Evolutionary conservation across 2,797 vertebrate species (phyloP), one percentile per base, ranked within the genome.

Genomic region (Oreochromis mossambicus): DNA sequence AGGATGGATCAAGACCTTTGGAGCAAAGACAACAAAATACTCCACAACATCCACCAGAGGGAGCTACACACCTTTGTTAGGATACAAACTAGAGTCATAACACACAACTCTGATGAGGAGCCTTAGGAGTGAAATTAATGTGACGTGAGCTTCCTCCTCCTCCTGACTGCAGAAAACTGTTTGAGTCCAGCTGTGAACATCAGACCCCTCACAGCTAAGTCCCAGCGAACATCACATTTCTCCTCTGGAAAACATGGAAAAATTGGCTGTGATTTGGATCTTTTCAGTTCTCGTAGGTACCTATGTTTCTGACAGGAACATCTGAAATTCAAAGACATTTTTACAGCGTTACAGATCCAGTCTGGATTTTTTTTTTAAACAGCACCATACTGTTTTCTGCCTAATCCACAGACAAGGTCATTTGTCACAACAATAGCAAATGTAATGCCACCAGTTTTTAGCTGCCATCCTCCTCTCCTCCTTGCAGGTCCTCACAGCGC

Each of bases 41-140:
- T 34, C 5, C 56, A 58, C 29, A 58, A 58, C 29, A 58, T 58
- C 15, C 56, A 34, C 56, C 29, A 34, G 56, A 34, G 56, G 56
- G 56, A 34, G 56, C 29, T 6, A 58, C 56, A 58, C 56, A 58
- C 56, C 56, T 19, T 2, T 19, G 15, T 11, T 34, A 58, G 5
- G 15, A 58, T 58, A 58, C 56, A 58, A 58, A 58, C 3, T 58
- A 6, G 0, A 58, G 0, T 58, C 56, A 34, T 34, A 34, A 58
- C 29, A 0, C 15, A 34, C 29, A 32, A 29, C 55, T 58, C 29
- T 58, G 55, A 58, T 32, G 26, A 58, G 32, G 52, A 55, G 52
- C 52, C 0, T 55, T 55, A 55, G 52, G 21, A 55, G 52, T 55
- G 21, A 55, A 14, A 21, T 54, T 54, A 7, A 24, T 54, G 21